These are phyloP conservation scores for Lophius americanus DNA, from an alignment of 2,797 vertebrate genomes.

Conservation along the genomic window DNA sequence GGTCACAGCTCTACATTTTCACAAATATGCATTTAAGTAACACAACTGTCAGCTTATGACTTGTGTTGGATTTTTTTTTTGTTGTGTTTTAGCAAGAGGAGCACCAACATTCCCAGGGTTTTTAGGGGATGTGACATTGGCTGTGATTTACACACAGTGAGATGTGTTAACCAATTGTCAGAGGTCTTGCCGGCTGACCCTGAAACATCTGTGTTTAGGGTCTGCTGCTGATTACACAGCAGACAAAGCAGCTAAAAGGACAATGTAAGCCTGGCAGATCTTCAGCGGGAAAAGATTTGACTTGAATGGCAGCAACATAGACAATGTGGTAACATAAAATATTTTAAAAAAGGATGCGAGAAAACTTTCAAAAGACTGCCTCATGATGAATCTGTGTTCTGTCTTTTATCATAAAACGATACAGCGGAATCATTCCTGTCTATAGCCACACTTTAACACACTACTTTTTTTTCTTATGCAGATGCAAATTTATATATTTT, in stretches of 20 bases:
- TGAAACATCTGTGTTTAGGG: slow-evolving; percentile 78
- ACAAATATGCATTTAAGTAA: slow-evolving; percentile 44
- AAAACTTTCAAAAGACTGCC: neutral
- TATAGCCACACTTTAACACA: no score
- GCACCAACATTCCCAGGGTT: slow-evolving; percentile 56
- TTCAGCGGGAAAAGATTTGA: slow-evolving; percentile 7
- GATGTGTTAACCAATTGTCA: slow-evolving; percentile 72
- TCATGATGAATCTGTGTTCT: neutral
- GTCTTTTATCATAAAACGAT: slow-evolving; percentile 12
- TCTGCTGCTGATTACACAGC: slow-evolving; percentile 69
- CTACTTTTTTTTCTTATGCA: neutral
- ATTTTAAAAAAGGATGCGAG: neutral
- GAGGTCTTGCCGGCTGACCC: slow-evolving; percentile 74
- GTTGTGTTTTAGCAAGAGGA: slow-evolving; percentile 38
- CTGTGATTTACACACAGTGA: slow-evolving; percentile 72
- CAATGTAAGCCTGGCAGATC: slow-evolving; percentile 8
- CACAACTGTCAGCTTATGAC: slow-evolving; percentile 42
- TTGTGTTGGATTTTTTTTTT: slow-evolving; percentile 1
- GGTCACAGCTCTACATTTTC: slow-evolving; percentile 35
- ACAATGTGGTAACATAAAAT: neutral
- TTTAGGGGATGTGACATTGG: slow-evolving; percentile 54
- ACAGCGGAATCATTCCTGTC: slow-evolving; percentile 2
- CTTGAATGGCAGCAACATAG: slow-evolving; percentile 21
- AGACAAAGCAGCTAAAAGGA: slow-evolving; percentile 44
- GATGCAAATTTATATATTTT: slow-evolving; percentile 38